Base-by-base conservation (phyloP, 2,888 invertebrate species). In the Bedellia somnulentella region DNA sequence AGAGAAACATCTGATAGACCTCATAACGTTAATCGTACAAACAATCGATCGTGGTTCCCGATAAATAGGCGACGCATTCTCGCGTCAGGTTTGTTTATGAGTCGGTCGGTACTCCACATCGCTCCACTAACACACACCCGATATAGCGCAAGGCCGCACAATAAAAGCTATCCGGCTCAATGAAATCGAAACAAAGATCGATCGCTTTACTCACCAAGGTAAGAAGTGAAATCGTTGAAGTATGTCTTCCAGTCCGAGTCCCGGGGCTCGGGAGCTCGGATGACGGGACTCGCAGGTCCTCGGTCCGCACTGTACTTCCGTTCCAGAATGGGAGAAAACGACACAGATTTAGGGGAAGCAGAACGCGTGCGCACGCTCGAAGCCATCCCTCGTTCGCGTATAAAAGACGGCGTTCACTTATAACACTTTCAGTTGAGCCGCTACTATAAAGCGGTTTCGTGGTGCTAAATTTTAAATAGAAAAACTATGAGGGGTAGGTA, bases 311-410 rank as follows among this genome's bases (percentile, higher is more conserved):
- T 76, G 52, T 79, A 80, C 41, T 80, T 79, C 39, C 80, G 62
- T 43, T 81, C 79, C 37, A 80, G 76, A 39, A 80, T 77, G 38
- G 81, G 80, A 54, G 81, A 81, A 57, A 82, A 82, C 47, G 81
- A 81, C 42, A 82, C 82, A 23, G 81, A 77, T 57, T 82, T 82
- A 38, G 81, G 82, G 57, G 81, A 81, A 51, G 81, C 80, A 32
- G 81, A 81, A 58, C 82, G 81, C 73, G 76, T 78, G 76, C 81
- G 80, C 73, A 80, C 71, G 43, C 76, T 79, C 47, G 46, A 46
- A 45, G 79, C 75, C 80, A 80, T 80, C 60, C 62, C 63, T 67
- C 50, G 33, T 43, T 39, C 44, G 43, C 40, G 58, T 75, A 73
- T 75, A 73, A 52, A 71, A 70, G 54, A 49, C 52, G 56, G 42